phyloP scores from a whole-genome alignment of 2,888 invertebrate species.

The Orchesella flavescens region DNA sequence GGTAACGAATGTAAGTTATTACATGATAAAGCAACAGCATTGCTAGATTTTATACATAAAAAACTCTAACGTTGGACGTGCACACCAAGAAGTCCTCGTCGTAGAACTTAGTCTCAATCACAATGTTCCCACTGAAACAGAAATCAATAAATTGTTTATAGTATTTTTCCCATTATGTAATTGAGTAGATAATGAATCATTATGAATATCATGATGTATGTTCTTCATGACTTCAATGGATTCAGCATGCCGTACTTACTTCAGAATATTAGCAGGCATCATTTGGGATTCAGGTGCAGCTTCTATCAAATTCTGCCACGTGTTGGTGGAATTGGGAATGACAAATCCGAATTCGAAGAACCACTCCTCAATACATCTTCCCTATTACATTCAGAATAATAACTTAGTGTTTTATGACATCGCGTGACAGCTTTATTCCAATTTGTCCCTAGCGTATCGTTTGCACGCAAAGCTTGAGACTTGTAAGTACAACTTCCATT shows the following conservation, averaged over 20 bases:
- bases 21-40: background rate
- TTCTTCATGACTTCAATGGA: too few species aligned
- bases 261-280: slow-evolving; percentile 99
- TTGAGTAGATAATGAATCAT: background rate
- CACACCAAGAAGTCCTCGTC: slow-evolving; percentile 95
- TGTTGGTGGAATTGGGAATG: slow-evolving; percentile 98
- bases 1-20: too few species aligned
- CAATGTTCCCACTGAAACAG: slow-evolving; percentile 92
- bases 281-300: slow-evolving; percentile 99
- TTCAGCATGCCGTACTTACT: slow-evolving; percentile 83
- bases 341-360: slow-evolving; percentile 99
- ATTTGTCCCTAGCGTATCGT: background rate
- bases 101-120: slow-evolving; percentile 97
- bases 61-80: slow-evolving; percentile 94
- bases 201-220: background rate
- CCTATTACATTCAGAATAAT: slow-evolving; percentile 77
- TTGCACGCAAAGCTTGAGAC: background rate
- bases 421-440: background rate
- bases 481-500: background rate
- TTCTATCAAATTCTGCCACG: slow-evolving; percentile 99
- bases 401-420: background rate
- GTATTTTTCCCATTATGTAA: background rate
- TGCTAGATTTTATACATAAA: slow-evolving; percentile 84
- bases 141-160: slow-evolving; percentile 59
- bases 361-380: slow-evolving; percentile 97